Base-by-base conservation (phyloP, 2,113 vertebrate species). In the Halcyon senegalensis region DNA sequence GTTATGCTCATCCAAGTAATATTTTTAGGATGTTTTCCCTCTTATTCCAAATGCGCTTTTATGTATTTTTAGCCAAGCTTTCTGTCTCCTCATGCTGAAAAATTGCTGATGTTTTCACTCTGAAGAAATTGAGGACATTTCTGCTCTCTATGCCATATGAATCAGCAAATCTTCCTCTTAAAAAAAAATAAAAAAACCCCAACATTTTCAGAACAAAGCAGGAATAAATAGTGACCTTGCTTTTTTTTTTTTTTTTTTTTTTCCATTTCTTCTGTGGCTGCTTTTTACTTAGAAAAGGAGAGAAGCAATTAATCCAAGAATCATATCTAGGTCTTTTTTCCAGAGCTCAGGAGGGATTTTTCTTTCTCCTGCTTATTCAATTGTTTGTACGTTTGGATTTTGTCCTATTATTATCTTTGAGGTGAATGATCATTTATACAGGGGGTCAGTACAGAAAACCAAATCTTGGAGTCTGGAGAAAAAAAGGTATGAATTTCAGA, bases 1-100 rank as follows among this genome's bases (percentile, higher is more conserved):
- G 89, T 94, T 96, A 94, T 90, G 86, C 58, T 96, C 83, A 95
- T 93, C 56, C 69, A 90, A 96, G 93, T 93, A 91, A 91, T 94
- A 96, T 89, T 92, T 94, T 78, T 83, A 96, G 81, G 59, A 89
- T 94, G 87, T 87, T 94, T 94, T 91, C 9, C 58, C 31, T 59
- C 64, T 89, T 96, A 92, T 89, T 95, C 70, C 56, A 94, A 95
- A 87, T 94, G 93, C 4, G 11, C 60, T 96, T 96, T 95, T 86
- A 95, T 93, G 89, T 97, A 93, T 97, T 97, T 97, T 97, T 97
- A 96, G 92, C 84, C 73, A 94, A 93, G 82, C 86, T 94, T 96
- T 96, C 91, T 96, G 91, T 87, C 90, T 95, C 55, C 72, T 97
- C 90, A 97, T 96, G 96, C 96, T 97, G 90, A 97, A 97, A 97